Conservation (phyloP, 2,888 invertebrate genomes). For the Sinelater perroti region DNA sequence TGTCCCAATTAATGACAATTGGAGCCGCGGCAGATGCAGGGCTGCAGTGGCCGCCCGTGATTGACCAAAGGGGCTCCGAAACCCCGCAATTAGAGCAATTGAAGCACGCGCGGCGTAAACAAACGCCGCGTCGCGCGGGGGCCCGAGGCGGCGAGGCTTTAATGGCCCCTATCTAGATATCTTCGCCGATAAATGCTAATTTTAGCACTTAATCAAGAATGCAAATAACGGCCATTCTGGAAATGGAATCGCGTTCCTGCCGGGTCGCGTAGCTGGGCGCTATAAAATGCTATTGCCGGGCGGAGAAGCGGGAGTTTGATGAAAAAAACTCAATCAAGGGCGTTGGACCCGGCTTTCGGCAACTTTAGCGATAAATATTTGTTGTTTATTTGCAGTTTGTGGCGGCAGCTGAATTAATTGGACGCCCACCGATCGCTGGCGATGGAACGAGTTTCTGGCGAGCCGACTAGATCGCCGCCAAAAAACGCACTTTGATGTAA, state of each 20-base stretch:
- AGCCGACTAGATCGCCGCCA: no score
- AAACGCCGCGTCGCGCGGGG: no score
- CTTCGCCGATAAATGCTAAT: constrained; percentile 14
- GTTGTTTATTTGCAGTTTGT: neutral
- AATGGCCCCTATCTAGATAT: no score
- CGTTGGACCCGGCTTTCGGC: constrained; percentile 12
- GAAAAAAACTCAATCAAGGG: constrained; percentile 24
- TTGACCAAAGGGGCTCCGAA: constrained; percentile 2
- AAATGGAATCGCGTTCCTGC: no score
- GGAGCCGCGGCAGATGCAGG: constrained; percentile 1
- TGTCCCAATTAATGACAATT: constrained; percentile 20
- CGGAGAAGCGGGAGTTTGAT: constrained; percentile 8
- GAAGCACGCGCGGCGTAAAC: neutral
- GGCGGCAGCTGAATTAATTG: neutral
- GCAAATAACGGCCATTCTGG: no score
- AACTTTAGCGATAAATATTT: constrained; percentile 1
- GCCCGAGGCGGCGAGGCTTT: no score
- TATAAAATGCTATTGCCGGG: no score
- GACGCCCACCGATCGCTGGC: constrained; percentile 5
- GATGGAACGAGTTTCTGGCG: no score
- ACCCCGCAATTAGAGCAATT: neutral
- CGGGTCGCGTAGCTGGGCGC: no score
- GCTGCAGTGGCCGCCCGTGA: neutral
- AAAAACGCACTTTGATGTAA: no score
- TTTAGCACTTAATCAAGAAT: constrained; percentile 26